A percentile compares a stretch with the other conserved stretches of the same genome.
Evolutionary conservation across 30 jellyfish, hydroid and myxozoan genomes (phyloP).

Genomic region (Turritopsis rubra): DNA sequence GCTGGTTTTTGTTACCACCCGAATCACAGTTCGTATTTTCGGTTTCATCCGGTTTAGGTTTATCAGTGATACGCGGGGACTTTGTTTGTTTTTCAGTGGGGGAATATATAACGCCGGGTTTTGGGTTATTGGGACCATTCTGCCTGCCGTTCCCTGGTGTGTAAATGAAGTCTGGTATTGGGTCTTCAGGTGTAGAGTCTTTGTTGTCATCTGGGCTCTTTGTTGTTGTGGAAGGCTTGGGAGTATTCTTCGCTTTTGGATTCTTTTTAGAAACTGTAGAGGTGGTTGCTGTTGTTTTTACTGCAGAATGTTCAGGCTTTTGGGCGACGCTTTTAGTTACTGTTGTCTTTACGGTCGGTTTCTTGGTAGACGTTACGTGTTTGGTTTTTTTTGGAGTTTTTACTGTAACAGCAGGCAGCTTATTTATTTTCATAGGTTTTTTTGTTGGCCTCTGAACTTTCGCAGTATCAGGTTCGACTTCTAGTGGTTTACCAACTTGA

Average conservation of each 20-base stretch:
- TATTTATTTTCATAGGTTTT: background rate
- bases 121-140: slow-evolving; percentile 6
- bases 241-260: background rate
- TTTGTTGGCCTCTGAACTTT: background rate
- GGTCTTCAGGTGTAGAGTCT: background rate
- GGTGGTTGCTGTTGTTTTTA: background rate
- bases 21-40: background rate
- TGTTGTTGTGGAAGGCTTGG: background rate
- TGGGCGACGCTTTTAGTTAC: background rate
- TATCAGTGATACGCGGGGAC: background rate
- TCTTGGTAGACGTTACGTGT: background rate
- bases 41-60: background rate
- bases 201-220: background rate
- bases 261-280: background rate
- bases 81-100: background rate
- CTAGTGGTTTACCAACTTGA: background rate
- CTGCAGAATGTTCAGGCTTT: background rate
- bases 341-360: background rate
- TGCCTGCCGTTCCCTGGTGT: slow-evolving; percentile 15
- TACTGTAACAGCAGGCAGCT: background rate
- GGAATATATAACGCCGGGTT: slow-evolving; percentile 5
- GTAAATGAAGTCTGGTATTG: background rate
- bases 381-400: background rate
- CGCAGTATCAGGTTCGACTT: background rate
- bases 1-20: background rate